phyloP scores from a whole-genome alignment of 35 echinoderm and acorn worm species.

The Apostichopus parvimensis region DNA sequence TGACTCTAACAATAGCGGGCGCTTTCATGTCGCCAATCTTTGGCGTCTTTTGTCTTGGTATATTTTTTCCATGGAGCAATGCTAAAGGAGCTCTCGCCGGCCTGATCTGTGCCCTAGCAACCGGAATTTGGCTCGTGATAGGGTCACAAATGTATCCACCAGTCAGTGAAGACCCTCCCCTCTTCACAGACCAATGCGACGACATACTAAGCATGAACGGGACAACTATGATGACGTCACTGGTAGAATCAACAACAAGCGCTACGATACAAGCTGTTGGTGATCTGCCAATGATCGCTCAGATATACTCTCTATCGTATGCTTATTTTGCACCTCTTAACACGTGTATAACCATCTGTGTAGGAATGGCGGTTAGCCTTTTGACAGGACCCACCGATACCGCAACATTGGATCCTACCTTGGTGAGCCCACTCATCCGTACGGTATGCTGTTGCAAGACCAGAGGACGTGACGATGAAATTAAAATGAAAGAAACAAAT shows the following conservation, averaged over 20 bases:
- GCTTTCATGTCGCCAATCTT: conserved; percentile 21
- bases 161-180: background rate
- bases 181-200: conserved; percentile 39
- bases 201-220: background rate
- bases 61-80: conserved; percentile 40
- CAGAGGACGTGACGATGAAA: background rate
- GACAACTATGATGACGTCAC: background rate
- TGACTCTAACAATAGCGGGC: conserved; percentile 14
- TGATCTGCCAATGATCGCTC: background rate
- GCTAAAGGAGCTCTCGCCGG: conserved; percentile 21
- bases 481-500: background rate
- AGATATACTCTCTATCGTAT: conserved; percentile 31
- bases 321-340: background rate
- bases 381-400: conserved; percentile 8
- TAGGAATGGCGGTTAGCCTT: background rate
- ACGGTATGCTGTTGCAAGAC: background rate
- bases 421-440: background rate
- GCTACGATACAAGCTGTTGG: background rate
- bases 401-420: conserved; percentile 1
- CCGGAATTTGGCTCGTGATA: conserved; percentile 23
- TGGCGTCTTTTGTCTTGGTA: conserved; percentile 38
- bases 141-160: conserved; percentile 31
- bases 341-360: background rate
- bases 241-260: background rate
- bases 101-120: background rate